Evolutionary conservation across 2,888 invertebrate genomes (phyloP), one percentile per base, ranked within the genome.

Genomic region (Leptopilina syphax): DNA sequence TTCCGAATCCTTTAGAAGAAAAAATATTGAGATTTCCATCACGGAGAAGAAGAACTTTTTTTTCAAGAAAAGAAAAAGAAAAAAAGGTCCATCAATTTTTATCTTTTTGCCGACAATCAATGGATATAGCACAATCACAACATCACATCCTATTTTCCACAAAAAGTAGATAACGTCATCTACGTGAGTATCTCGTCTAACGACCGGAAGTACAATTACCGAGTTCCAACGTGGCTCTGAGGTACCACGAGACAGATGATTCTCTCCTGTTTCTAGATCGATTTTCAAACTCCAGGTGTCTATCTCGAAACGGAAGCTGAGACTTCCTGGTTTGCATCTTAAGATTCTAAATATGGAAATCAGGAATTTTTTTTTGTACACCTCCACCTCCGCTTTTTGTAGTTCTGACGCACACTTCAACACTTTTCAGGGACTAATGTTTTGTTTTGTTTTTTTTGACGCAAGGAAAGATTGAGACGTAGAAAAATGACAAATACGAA

Each of bases 401-500:
- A 9, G 27, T 24, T 8, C 50, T 73, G 27, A 57, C 70, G 57
- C 70, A 73, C 70, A 54, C 70, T 54, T 57, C 6, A 5, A 12
- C 70, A 54, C 54, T 73, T 57, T 67, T 12, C 18, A 18, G 18
- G 18, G 18, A 27, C 10, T 24, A 54, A 24, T 27, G 24, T 18
- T 50, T 13, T 8, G 13, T 73, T 9, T 18, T 34, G 27, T 65
- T 63, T 41, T 60, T 44, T 13, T 41, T 18, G 5, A 3, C 50
- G 4, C 18, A 18, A 77, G 65, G 13, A 47, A 13, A 50, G 47
- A 44, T 63, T 77, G 41, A 65, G 73, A 77, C 24, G 77, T 73
- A 78, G 78, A 77, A 81, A 79, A 81, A 76, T 81, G 60, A 79
- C 81, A 79, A 60, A 44, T 57, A 77, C 57, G 80, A 60, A 47